Base-by-base conservation (phyloP, 2,113 vertebrate species). In the Bos javanicus region DNA sequence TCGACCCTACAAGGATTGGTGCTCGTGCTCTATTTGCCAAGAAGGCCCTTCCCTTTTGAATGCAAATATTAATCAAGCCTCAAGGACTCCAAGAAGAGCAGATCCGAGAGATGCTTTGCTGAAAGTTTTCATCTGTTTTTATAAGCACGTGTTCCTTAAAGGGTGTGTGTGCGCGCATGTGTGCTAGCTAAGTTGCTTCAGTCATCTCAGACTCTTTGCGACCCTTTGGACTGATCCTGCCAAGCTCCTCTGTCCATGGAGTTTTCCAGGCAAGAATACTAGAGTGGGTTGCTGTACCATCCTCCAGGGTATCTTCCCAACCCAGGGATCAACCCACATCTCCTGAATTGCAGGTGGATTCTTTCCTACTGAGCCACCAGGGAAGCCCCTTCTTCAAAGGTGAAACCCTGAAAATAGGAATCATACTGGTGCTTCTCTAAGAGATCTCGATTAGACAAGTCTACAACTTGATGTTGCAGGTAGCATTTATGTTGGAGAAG, bases 41-140 rank as follows among this genome's bases (percentile, higher is more conserved):
- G 46, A 78, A 90, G n/a, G 14, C 62, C 71, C 90, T 97, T 97
- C 74, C 90, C 83, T 97, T 96, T 57, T 3, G 7, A 82, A 92
- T 59, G 60, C 25, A 92, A 94, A 90, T 80, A 76, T 91, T 57
- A 54, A 95, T 92, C 3, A 54, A 74, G 26, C 30, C 81, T 57
- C 87, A 62, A 39, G 17, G 67, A 74, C 67, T 74, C 67, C 48
- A 59, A 10, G 62, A 59, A 78, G 0, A 59, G 7, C 14, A 92
- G 54, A 96, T 57, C 43, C 36, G 36, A n/a, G 64, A 84, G 14
- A 56, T 19, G 17, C 17, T 81, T 52, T 92, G 76, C 48, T 25
- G 46, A 60, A 67, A 48, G 39, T 21, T 80, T 82, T 71, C 52
- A 6, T 76, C 39, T 95, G 62, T 52, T 97, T 92, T 86, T 52